phyloP scores from a whole-genome alignment of 1,140 invertebrate species.

The Macrobrachium rosenbergii region DNA sequence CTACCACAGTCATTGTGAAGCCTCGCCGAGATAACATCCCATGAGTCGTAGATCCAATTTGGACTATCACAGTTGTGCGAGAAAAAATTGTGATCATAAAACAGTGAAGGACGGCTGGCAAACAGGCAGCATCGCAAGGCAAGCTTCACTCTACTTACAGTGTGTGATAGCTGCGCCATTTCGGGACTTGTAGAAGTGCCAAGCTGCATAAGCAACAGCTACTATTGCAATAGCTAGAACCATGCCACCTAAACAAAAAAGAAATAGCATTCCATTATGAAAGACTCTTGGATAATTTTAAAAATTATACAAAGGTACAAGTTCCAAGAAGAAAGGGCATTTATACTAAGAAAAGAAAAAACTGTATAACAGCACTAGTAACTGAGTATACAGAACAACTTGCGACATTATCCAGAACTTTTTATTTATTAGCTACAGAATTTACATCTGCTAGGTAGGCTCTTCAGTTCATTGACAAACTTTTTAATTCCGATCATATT shows the following conservation, averaged over 20 bases:
- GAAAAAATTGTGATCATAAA: not conserved
- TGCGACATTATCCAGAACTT: too few species aligned
- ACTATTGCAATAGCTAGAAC: constrained; percentile 31
- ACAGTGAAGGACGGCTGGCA: not conserved
- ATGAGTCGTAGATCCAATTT: too few species aligned
- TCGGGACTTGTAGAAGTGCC: constrained; percentile 39
- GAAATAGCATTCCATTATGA: not conserved
- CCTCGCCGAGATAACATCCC: too few species aligned
- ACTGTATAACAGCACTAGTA: too few species aligned
- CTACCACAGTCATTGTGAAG: too few species aligned
- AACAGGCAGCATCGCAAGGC: not conserved
- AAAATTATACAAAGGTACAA: not conserved
- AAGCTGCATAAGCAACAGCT: constrained; percentile 44
- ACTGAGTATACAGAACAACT: too few species aligned
- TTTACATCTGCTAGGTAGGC: too few species aligned
- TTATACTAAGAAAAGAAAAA: too few species aligned
- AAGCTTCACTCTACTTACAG: constrained; percentile 37
- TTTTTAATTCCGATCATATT: too few species aligned
- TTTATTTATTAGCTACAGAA: too few species aligned
- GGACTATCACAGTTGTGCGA: not conserved
- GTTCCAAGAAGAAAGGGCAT: not conserved
- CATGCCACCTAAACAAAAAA: constrained; percentile 31
- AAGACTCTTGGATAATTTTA: not conserved
- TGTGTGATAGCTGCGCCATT: constrained; percentile 40
- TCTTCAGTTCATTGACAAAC: too few species aligned